Evolutionary conservation across 1,140 invertebrate genomes (phyloP).

Genomic region (Mactra quadrangularis): DNA sequence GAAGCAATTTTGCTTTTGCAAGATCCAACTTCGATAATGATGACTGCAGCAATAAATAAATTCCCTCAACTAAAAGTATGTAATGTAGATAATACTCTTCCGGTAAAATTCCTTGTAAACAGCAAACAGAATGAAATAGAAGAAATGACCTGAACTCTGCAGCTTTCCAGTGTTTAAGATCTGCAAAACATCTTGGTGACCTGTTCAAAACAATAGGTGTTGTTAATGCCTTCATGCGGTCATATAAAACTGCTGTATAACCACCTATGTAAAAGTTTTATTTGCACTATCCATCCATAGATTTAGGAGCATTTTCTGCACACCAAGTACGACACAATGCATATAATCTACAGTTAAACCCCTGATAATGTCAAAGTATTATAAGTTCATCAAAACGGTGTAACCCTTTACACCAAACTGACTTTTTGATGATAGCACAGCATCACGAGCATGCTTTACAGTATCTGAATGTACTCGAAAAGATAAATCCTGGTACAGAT

Average conservation of each 20-base stretch:
- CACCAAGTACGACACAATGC: conserved; percentile 35
- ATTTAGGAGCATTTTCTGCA: conserved; percentile 22
- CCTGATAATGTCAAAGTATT: conserved; percentile 22
- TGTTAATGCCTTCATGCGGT: conserved; percentile 10
- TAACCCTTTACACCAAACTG: conserved; percentile 29
- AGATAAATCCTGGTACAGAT: not conserved
- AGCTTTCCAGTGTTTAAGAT: conserved; percentile 40
- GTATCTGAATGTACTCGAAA: not conserved
- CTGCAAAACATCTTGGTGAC: conserved; percentile 23
- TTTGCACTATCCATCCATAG: conserved; percentile 31
- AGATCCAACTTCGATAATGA: conserved; percentile 23
- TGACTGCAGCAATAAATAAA: conserved; percentile 22
- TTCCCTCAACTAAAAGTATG: conserved; percentile 11
- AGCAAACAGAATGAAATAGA: conserved; percentile 34
- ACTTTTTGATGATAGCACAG: not conserved
- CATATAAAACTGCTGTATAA: conserved; percentile 26
- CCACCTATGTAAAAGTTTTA: conserved; percentile 22
- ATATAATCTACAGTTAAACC: conserved; percentile 23
- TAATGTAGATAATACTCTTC: conserved; percentile 36
- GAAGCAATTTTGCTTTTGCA: conserved; percentile 10
- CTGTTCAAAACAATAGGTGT: conserved; percentile 15
- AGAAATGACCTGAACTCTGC: conserved; percentile 48
- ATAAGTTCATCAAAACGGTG: conserved; percentile 7
- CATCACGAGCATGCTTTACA: not conserved
- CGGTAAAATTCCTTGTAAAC: conserved; percentile 11